These are phyloP conservation scores for Andricus curvator DNA, from an alignment of 2,888 invertebrate species.

Conservation along the genomic window DNA sequence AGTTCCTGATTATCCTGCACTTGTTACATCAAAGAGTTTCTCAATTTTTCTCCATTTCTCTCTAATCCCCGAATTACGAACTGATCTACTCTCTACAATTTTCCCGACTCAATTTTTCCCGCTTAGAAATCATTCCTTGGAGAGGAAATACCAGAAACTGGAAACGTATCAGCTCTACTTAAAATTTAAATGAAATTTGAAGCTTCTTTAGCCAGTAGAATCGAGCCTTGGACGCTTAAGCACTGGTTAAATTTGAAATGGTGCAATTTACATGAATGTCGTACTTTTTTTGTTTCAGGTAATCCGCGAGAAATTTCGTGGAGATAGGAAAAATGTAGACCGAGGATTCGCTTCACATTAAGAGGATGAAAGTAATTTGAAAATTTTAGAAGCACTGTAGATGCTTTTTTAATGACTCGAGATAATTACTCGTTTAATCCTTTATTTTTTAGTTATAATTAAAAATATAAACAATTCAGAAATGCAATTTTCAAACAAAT, in stretches of 20 bases:
- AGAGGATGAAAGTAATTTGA: background rate
- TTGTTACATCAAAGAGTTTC: conserved; percentile 40
- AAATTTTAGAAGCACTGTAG: background rate
- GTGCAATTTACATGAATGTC: conserved; percentile 36
- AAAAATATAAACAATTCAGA: no score
- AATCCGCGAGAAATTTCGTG: background rate
- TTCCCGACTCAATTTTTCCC: background rate
- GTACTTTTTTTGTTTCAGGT: conserved; percentile 7
- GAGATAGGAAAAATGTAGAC: conserved; percentile 8
- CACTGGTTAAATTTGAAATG: conserved; percentile 29
- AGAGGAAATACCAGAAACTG: conserved; percentile 9
- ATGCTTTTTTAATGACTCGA: background rate
- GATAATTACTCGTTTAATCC: background rate
- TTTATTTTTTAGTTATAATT: background rate
- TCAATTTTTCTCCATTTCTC: conserved; percentile 36
- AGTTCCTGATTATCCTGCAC: conserved; percentile 40
- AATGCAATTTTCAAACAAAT: no score
- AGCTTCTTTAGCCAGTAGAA: conserved; percentile 3
- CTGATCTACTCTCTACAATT: conserved; percentile 18
- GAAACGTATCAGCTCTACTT: conserved; percentile 35
- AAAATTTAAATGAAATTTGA: conserved; percentile 37
- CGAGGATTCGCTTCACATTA: background rate
- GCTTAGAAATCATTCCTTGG: background rate
- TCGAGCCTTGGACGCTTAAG: conserved; percentile 11
- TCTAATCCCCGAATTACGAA: conserved; percentile 18